Percentiles rank a stretch among this genome's conserved stretches.
phyloP scores from a whole-genome alignment of 2,797 vertebrate species.

The Pampus argenteus region DNA sequence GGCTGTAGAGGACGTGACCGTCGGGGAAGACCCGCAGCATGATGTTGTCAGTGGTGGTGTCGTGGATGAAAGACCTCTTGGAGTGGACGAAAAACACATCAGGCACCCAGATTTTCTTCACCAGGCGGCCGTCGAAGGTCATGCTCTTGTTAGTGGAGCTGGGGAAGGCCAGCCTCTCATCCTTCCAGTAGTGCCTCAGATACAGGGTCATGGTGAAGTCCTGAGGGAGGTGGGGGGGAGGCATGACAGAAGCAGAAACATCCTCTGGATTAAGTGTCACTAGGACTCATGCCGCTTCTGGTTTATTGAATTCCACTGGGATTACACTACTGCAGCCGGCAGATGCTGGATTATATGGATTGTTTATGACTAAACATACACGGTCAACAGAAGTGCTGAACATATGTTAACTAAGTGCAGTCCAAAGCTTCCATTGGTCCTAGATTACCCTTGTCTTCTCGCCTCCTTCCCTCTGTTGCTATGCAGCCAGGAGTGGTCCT shows the following conservation, averaged over 20 bases:
- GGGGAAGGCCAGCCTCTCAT: constrained; percentile 91
- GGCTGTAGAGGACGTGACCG: constrained; percentile 94
- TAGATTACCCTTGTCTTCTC: constrained; percentile 29
- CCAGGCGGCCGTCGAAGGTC: constrained; percentile 94
- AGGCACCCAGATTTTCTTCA: constrained; percentile 97
- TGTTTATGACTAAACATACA: constrained; percentile 55
- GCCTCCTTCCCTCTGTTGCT: constrained; percentile 35
- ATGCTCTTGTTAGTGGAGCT: constrained; percentile 95
- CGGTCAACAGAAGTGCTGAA: constrained; percentile 38
- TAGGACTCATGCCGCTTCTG: constrained; percentile 30
- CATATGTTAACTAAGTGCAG: constrained; percentile 56
- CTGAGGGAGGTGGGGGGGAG: constrained; percentile 66
- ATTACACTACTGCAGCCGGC: constrained; percentile 41
- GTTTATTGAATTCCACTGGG: constrained; percentile 44
- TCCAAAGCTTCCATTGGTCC: constrained; percentile 33
- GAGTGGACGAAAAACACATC: constrained; percentile 98
- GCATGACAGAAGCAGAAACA: constrained; percentile 13
- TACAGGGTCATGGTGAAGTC: constrained; percentile 98
- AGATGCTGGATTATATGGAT: constrained; percentile 60
- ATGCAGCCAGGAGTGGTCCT: constrained; percentile 16
- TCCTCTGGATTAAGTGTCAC: constrained; percentile 50
- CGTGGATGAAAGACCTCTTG: constrained; percentile 94
- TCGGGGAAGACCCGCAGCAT: constrained; percentile 95
- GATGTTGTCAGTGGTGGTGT: constrained; percentile 95
- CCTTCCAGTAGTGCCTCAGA: constrained; percentile 96